Percentiles rank a stretch among this genome's conserved stretches.
These are phyloP conservation scores for Chondrosia reniformis DNA, from an alignment of 37 sponge, comb jelly and placozoan species.

Conservation along the genomic window DNA sequence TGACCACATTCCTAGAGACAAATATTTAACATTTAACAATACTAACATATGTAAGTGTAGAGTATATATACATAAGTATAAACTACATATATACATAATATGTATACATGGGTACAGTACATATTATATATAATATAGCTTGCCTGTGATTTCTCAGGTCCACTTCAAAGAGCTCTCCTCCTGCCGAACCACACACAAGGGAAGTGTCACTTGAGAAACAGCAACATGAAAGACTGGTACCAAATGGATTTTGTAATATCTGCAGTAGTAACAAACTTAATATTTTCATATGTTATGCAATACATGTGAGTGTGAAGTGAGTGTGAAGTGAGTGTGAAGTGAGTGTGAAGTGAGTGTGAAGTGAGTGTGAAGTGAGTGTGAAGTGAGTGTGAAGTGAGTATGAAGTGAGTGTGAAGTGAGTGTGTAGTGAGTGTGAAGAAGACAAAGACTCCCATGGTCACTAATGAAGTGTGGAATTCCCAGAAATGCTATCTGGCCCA, in stretches of 20 bases:
- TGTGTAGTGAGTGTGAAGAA: too few relatives aligned
- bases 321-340: neutral
- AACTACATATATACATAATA: too few relatives aligned
- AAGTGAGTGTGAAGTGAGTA: too few relatives aligned
- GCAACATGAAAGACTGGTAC: conserved; percentile 11
- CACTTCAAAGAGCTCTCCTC: conserved; percentile 26
- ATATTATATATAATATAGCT: too few relatives aligned
- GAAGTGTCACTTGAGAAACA: conserved; percentile 25
- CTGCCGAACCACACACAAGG: conserved; percentile 36
- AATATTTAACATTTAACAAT: too few relatives aligned
- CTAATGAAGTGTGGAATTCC: neutral
- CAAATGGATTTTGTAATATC: conserved; percentile 11
- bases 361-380: neutral
- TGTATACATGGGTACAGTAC: too few relatives aligned
- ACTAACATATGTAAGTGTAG: too few relatives aligned
- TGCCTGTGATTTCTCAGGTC: conserved; percentile 42
- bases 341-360: neutral
- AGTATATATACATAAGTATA: too few relatives aligned
- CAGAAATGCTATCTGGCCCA: neutral
- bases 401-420: too few relatives aligned
- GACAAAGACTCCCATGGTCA: neutral
- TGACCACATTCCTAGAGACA: neutral
- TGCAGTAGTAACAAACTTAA: neutral
- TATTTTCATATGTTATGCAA: neutral
- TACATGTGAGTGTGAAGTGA: neutral